Evolutionary conservation across 2,113 vertebrate species (phyloP), one percentile per base, ranked within the genome.

Genomic region (Cynocephalus volans): DNA sequence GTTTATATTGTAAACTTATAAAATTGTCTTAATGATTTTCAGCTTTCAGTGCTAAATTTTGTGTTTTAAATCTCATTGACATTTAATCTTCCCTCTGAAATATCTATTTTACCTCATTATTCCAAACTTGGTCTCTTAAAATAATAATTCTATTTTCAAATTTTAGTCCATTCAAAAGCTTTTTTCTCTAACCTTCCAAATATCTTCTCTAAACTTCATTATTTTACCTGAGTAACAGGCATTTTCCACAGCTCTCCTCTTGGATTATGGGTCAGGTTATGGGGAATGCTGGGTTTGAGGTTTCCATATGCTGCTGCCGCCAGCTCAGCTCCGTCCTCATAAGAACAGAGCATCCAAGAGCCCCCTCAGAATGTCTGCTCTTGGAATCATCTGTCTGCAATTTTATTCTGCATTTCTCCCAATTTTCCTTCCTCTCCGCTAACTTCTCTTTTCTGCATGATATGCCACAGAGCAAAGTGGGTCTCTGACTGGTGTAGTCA

Each of bases 61-160:
- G 52, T 77, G 82, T 88, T 90, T 77, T 67, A 33, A 58, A 96
- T 80, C 56, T 83, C 65, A 64, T 41, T 41, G 24, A 75, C 41
- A 75, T 62, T 24, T 69, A 65, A 41, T 64, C 17, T 92, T 88
- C 26, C 41, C 41, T 72, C 31, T 73, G 41, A 70, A 52, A 8
- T 70, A 41, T 60, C 26, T 64, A n/a, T 75, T 79, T 95, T 72
- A 28, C 24, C 31, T 70, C 48, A n/a, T 48, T 93, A 75, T 89
- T 94, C 19, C 26, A 83, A 75, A 84, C 4, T 31, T 26, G 65
- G 21, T 13, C 36, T 54, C 72, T 82, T 50, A 86, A 92, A 73
- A 67, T 77, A 90, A 64, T 76, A 54, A 24, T 69, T 50, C 13
- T 19, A 73, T 54, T 88, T 58, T 41, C 70, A 94, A 48, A 33